Percentiles rank a stretch among this genome's conserved stretches.
phyloP scores from a whole-genome alignment of 2,113 vertebrate species.

The Tachysurus fulvidraco region DNA sequence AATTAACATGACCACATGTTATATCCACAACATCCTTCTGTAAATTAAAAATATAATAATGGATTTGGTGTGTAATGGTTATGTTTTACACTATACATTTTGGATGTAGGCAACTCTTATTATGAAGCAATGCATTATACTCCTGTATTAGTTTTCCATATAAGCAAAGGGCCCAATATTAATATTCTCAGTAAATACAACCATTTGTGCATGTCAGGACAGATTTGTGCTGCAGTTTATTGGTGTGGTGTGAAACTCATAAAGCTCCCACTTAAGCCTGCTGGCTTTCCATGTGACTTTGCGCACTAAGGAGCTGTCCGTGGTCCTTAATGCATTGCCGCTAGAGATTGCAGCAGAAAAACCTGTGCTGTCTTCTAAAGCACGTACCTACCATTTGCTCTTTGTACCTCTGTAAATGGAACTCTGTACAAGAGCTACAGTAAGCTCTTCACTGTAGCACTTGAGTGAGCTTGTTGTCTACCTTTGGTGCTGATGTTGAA shows the following conservation, averaged over 20 bases:
- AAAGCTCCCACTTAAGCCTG: background rate
- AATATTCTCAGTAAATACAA: conserved; percentile 14
- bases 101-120: conserved; percentile 17
- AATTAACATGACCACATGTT: conserved; percentile 14
- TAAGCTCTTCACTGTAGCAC: background rate
- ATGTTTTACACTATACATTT: background rate
- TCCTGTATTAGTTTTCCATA: conserved; percentile 37
- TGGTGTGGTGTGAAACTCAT: background rate
- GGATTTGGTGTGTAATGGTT: background rate
- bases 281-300: conserved; percentile 17
- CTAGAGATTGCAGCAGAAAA: conserved; percentile 27
- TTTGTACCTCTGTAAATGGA: conserved; percentile 8
- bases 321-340: conserved; percentile 36
- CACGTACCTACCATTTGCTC: background rate
- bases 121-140: background rate
- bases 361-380: conserved; percentile 9
- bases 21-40: background rate
- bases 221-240: conserved; percentile 5
- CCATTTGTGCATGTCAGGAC: conserved; percentile 8
- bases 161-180: conserved; percentile 32
- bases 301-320: conserved; percentile 38
- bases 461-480: background rate
- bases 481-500: conserved; percentile 22
- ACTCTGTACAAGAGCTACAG: background rate
- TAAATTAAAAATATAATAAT: background rate